These are phyloP conservation scores for Labeo rohita DNA, from an alignment of 2,113 vertebrate species.

Conservation along the genomic window DNA sequence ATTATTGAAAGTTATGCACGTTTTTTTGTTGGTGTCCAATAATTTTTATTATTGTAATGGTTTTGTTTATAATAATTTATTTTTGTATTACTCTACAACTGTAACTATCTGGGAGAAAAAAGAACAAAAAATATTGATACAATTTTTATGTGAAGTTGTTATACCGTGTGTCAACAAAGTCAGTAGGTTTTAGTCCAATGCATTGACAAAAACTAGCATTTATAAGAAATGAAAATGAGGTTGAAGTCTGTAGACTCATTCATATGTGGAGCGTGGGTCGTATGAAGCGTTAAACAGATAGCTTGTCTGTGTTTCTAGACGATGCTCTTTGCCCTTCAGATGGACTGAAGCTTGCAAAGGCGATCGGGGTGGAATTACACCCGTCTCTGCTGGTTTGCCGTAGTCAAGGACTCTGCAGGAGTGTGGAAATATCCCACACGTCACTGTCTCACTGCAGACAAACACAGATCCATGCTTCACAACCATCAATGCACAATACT, in stretches of 20 bases:
- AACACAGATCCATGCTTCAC: background rate
- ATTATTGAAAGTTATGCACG: no score
- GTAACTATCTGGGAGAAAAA: background rate
- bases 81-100: background rate
- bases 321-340: slow-evolving; percentile 23
- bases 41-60: no score
- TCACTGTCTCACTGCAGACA: background rate
- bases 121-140: no score
- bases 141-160: no score
- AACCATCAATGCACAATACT: background rate
- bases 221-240: no score
- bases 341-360: no score
- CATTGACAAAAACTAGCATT: background rate
- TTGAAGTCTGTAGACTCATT: no score
- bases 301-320: background rate
- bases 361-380: slow-evolving; percentile 34
- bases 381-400: background rate
- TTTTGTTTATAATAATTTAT: no score
- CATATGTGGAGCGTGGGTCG: no score
- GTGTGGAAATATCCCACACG: slow-evolving; percentile 15
- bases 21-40: no score
- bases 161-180: no score
- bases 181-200: background rate
- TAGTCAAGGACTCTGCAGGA: slow-evolving; percentile 24
- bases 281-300: slow-evolving; percentile 4